Evolutionary conservation across 1,140 invertebrate species (phyloP).

Genomic region (Steinernema feltiae): DNA sequence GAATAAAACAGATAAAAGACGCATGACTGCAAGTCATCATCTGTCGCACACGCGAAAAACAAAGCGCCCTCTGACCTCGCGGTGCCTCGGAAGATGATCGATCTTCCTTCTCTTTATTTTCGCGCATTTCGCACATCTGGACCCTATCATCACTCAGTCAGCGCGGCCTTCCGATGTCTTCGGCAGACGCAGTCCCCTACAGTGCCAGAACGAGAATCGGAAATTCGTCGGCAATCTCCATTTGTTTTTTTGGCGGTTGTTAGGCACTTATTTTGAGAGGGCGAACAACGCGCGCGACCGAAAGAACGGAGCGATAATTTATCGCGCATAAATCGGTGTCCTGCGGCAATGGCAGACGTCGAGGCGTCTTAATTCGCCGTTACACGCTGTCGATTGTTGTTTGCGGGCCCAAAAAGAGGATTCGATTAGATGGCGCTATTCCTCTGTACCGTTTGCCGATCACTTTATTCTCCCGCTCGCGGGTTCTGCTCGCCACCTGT

Average conservation of each 20-base stretch:
- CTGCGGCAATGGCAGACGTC: background rate
- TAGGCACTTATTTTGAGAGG: background rate
- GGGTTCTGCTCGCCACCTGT: too few species aligned
- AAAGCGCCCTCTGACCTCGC: slow-evolving; percentile 4
- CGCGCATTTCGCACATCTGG: slow-evolving; percentile 11
- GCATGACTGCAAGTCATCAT: too few species aligned
- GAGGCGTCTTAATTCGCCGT: slow-evolving; percentile 10
- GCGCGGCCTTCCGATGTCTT: background rate
- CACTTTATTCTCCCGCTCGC: too few species aligned
- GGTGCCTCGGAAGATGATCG: background rate
- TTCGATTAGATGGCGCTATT: background rate
- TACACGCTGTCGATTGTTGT: background rate
- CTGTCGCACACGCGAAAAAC: background rate
- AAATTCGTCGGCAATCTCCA: background rate
- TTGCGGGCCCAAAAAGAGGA: background rate
- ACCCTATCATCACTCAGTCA: background rate
- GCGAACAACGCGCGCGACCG: background rate
- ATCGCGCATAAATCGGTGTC: slow-evolving; percentile 4
- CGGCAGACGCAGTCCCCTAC: background rate
- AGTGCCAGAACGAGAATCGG: background rate
- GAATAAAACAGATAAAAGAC: too few species aligned
- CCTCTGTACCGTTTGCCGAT: too few species aligned
- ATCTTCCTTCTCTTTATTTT: background rate
- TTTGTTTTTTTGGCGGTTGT: background rate
- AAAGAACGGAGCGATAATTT: slow-evolving; percentile 8